phyloP scores from a whole-genome alignment of 2,888 invertebrate species.

The Cephonodes hylas region DNA sequence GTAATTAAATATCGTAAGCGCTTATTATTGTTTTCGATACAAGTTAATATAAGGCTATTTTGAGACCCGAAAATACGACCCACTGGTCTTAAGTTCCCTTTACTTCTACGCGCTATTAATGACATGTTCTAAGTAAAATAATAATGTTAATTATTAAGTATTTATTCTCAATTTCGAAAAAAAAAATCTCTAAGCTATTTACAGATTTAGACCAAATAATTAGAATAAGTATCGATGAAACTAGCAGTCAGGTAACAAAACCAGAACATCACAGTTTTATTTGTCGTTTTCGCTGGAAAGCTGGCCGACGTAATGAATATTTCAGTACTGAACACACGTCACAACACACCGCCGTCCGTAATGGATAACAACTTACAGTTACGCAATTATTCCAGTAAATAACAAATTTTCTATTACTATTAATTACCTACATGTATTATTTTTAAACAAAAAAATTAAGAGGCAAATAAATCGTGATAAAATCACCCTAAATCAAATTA shows the following conservation, averaged over 20 bases:
- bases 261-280: neutral
- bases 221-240: neutral
- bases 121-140: too few species aligned
- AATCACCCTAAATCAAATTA: neutral
- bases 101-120: too few species aligned
- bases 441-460: neutral
- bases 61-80: too few species aligned
- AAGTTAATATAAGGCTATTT: too few species aligned
- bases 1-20: too few species aligned
- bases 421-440: conserved; percentile 17
- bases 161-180: too few species aligned
- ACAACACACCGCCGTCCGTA: neutral
- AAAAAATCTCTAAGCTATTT: neutral
- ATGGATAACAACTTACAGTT: conserved; percentile 4
- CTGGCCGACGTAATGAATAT: neutral
- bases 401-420: conserved; percentile 19
- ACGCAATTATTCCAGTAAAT: conserved; percentile 13
- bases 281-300: neutral
- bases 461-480: neutral
- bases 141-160: too few species aligned
- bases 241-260: neutral
- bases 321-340: neutral
- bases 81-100: too few species aligned
- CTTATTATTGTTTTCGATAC: too few species aligned
- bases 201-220: neutral